A percentile compares a stretch with the other conserved stretches of the same genome.
These are phyloP conservation scores for Anoplolepis gracilipes DNA, from an alignment of 1,140 invertebrate genomes.

Conservation along the genomic window DNA sequence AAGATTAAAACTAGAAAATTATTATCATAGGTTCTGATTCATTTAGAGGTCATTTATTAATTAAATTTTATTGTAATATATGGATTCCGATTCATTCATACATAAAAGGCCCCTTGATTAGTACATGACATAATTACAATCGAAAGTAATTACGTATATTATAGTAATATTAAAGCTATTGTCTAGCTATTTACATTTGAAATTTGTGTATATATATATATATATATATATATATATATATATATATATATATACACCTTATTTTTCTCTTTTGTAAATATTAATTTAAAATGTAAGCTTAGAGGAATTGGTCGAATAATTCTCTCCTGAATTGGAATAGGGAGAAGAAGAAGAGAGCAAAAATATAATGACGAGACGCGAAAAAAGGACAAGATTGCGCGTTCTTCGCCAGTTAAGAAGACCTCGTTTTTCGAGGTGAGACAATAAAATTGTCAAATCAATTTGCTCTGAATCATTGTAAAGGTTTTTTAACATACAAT, in stretches of 20 bases:
- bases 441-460: constrained; percentile 8
- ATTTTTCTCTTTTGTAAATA: constrained; percentile 68
- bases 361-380: constrained; percentile 13
- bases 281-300: constrained; percentile 76
- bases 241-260: constrained; percentile 21
- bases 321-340: neutral
- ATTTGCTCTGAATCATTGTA: constrained; percentile 5
- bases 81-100: constrained; percentile 75
- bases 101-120: constrained; percentile 81
- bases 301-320: constrained; percentile 77
- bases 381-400: neutral
- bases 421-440: neutral
- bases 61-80: constrained; percentile 72
- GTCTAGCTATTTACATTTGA: constrained; percentile 68
- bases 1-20: neutral
- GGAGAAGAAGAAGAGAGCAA: constrained; percentile 18
- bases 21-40: neutral
- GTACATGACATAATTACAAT: constrained; percentile 71
- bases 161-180: constrained; percentile 70
- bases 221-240: constrained; percentile 60
- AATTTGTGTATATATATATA: constrained; percentile 11
- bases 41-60: constrained; percentile 61
- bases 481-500: neutral
- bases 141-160: constrained; percentile 63
- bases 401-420: neutral